These are phyloP conservation scores for Nestor notabilis DNA, from an alignment of 2,113 vertebrate species.

Conservation along the genomic window DNA sequence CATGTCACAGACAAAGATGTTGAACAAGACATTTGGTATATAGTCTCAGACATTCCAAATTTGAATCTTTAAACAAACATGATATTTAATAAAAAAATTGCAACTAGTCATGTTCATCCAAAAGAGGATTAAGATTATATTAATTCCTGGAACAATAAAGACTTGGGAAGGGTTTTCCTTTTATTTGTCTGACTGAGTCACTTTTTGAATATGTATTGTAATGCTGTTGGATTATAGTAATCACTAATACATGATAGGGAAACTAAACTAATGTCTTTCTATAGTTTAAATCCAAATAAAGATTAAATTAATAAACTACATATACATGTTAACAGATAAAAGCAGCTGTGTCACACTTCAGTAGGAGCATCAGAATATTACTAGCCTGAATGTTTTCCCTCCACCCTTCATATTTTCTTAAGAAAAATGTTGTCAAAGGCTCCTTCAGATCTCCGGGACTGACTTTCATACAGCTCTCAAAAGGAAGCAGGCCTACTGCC, in stretches of 20 bases:
- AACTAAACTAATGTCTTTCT: neutral
- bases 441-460: neutral
- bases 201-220: neutral
- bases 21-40: too few relatives aligned
- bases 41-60: neutral
- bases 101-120: neutral
- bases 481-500: neutral
- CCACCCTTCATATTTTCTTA: neutral
- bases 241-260: neutral
- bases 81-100: neutral
- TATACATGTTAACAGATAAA: neutral
- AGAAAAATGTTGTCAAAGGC: neutral
- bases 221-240: neutral
- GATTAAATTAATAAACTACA: neutral
- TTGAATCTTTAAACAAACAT: neutral
- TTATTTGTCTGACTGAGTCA: neutral
- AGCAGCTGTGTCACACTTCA: neutral
- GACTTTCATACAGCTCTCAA: neutral
- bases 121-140: neutral
- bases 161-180: neutral
- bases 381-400: neutral
- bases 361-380: neutral
- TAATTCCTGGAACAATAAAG: conserved; percentile 5
- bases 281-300: neutral
- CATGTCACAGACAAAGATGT: too few relatives aligned